These are phyloP conservation scores for Tympanoctomys barrerae DNA, from an alignment of 2,797 vertebrate species.

Conservation along the genomic window DNA sequence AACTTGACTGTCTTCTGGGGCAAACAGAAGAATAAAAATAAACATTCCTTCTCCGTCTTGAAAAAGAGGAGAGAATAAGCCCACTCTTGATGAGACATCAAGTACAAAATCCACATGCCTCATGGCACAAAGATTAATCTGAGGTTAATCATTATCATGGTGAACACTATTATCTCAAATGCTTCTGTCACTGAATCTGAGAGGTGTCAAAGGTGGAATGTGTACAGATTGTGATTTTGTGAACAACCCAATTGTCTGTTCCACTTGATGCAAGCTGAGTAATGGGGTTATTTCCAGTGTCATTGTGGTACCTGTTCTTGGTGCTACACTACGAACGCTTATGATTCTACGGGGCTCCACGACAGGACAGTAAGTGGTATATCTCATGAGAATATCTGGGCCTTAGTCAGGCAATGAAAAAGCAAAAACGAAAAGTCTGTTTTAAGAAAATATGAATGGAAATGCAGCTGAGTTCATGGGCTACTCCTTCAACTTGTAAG, in stretches of 20 bases:
- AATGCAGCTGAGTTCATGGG: background rate
- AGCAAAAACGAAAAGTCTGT: background rate
- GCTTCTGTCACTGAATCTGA: conserved; percentile 38
- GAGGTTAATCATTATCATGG: background rate
- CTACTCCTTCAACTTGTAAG: background rate
- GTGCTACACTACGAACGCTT: conserved; percentile 52
- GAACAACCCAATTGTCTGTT: background rate
- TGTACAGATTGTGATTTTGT: conserved; percentile 59
- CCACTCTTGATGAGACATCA: background rate
- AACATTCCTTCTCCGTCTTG: background rate
- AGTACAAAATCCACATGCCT: background rate
- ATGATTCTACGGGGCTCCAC: background rate
- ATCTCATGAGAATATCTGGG: rapidly evolving
- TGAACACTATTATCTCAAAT: background rate
- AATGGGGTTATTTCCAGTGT: conserved; percentile 60
- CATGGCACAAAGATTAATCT: background rate
- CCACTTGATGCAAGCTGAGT: conserved; percentile 45
- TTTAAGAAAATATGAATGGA: conserved; percentile 28
- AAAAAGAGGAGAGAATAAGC: background rate
- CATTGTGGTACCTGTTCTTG: conserved; percentile 70
- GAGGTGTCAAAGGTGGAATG: background rate
- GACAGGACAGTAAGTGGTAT: background rate
- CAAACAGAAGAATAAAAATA: conserved; percentile 30
- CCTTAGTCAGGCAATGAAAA: background rate
- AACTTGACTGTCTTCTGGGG: background rate